Evolutionary conservation across 2,888 invertebrate genomes (phyloP).

Genomic region (Catonia carolina): DNA sequence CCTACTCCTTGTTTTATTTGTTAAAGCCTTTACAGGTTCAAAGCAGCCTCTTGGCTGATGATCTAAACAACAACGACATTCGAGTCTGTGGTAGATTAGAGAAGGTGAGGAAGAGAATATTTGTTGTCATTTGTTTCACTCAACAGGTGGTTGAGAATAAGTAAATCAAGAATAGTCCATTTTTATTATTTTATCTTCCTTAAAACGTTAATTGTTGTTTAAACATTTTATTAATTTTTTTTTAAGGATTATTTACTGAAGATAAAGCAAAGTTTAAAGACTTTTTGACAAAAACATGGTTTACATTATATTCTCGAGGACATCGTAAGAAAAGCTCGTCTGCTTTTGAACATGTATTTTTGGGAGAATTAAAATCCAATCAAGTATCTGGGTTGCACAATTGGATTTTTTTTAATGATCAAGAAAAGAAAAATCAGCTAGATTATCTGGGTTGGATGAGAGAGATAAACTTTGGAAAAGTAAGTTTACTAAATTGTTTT

Average conservation of each 20-base stretch:
- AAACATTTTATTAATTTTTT: too few species aligned
- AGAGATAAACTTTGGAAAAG: slow-evolving; percentile 37
- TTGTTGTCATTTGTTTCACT: too few species aligned
- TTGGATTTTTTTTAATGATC: slow-evolving; percentile 50
- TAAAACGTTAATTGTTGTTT: too few species aligned
- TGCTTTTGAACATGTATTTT: slow-evolving; percentile 55
- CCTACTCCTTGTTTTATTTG: too few species aligned
- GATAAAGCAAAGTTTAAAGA: slow-evolving; percentile 33
- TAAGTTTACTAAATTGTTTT: slow-evolving; percentile 35
- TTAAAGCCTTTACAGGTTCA: too few species aligned
- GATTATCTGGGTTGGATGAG: slow-evolving; percentile 44
- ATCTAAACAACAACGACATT: too few species aligned
- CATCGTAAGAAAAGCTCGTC: slow-evolving; percentile 45
- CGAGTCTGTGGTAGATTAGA: too few species aligned
- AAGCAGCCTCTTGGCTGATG: too few species aligned
- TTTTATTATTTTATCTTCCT: too few species aligned
- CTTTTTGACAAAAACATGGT: slow-evolving; percentile 39
- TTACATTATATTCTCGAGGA: slow-evolving; percentile 45
- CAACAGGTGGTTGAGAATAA: too few species aligned
- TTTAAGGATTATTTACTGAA: slow-evolving; percentile 27
- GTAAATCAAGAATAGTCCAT: too few species aligned
- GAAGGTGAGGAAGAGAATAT: too few species aligned
- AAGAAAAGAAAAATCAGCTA: slow-evolving; percentile 43
- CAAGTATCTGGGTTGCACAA: slow-evolving; percentile 52
- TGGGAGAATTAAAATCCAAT: slow-evolving; percentile 51